These are phyloP conservation scores for Pseudobourletiella spinata DNA, from an alignment of 1,140 invertebrate genomes.

Conservation along the genomic window DNA sequence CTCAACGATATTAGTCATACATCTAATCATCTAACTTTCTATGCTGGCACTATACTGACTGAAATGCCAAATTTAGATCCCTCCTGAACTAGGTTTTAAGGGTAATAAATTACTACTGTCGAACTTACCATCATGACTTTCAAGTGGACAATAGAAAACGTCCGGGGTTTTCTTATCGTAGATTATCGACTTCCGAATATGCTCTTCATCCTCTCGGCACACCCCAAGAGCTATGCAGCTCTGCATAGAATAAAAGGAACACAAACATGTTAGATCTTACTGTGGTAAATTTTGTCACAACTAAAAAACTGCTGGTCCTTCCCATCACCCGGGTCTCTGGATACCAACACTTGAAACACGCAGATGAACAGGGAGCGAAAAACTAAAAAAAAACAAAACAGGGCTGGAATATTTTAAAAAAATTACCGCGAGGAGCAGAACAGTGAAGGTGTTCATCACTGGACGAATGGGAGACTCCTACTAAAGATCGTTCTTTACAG, in stretches of 20 bases:
- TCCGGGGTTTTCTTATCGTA: slow-evolving; percentile 73
- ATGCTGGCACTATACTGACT: too few species aligned
- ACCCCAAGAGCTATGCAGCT: not conserved
- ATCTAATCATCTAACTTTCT: too few species aligned
- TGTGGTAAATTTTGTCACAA: not conserved
- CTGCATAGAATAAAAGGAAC: not conserved
- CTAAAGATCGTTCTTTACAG: not conserved
- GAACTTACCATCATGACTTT: slow-evolving; percentile 23
- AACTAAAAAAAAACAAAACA: too few species aligned
- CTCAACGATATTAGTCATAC: too few species aligned
- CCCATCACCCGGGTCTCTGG: too few species aligned
- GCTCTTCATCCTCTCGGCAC: not conserved
- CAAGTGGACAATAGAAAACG: slow-evolving; percentile 61
- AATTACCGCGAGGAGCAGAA: not conserved
- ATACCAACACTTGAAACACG: too few species aligned
- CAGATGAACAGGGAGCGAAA: too few species aligned
- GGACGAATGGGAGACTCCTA: not conserved
- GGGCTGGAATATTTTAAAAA: not conserved
- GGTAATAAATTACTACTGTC: too few species aligned
- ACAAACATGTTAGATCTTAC: not conserved
- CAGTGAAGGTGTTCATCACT: not conserved
- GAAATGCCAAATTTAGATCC: too few species aligned
- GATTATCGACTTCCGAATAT: slow-evolving; percentile 59
- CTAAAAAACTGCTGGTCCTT: not conserved
- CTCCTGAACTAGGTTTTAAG: too few species aligned